These are phyloP conservation scores for Sapajus apella DNA, from an alignment of 2,113 vertebrate species.

Conservation along the genomic window DNA sequence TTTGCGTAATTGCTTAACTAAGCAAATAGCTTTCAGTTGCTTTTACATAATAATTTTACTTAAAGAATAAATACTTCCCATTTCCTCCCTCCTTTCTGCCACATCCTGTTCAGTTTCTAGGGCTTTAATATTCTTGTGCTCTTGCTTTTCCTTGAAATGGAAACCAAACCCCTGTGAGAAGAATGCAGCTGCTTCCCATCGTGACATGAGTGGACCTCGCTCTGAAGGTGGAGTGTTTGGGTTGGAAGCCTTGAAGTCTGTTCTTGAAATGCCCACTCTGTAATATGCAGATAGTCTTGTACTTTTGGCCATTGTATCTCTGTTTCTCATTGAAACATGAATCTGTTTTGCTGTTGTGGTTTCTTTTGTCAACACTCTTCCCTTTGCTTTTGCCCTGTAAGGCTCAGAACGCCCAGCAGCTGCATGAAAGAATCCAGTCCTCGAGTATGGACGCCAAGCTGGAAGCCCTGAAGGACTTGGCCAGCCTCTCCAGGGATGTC, in stretches of 20 bases:
- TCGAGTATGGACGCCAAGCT: constrained; percentile 98
- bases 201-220: neutral
- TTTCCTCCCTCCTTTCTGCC: neutral
- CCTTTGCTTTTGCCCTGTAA: constrained; percentile 70
- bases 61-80: neutral
- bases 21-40: constrained; percentile 27
- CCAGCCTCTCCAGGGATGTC: constrained; percentile 94
- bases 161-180: neutral
- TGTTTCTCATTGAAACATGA: neutral
- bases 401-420: constrained; percentile 93
- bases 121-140: neutral
- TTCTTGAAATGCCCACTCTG: neutral
- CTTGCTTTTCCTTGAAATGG: neutral
- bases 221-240: too few relatives aligned
- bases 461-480: constrained; percentile 96
- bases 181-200: accelerated
- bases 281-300: accelerated
- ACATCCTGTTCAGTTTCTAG: neutral
- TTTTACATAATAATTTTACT: constrained; percentile 38
- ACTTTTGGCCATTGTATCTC: neutral
- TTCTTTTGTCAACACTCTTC: constrained; percentile 24
- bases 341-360: neutral
- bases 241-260: neutral
- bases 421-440: constrained; percentile 96
- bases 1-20: constrained; percentile 28